Conservation (phyloP, 2,888 invertebrate genomes). For the Kuschelorhynchus macadamiae region DNA sequence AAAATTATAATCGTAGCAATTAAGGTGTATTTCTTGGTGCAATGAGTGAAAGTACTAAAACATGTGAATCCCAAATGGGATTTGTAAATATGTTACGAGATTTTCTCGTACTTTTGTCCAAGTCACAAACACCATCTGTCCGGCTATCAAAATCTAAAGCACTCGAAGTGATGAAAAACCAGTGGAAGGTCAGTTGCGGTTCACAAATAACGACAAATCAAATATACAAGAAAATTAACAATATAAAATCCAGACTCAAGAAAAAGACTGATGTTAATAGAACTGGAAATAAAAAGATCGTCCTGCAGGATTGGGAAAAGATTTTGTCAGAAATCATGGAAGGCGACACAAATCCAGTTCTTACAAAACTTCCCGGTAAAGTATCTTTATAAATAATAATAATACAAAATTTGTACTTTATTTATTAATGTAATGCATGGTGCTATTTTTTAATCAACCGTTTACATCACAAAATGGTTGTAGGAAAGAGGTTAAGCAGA, state of each 20-base stretch:
- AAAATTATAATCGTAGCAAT: too few species aligned
- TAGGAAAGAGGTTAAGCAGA: too few species aligned
- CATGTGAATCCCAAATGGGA: neutral
- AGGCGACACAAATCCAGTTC: conserved; percentile 37
- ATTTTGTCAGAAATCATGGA: conserved; percentile 34
- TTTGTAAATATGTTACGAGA: conserved; percentile 1
- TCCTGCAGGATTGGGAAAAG: conserved; percentile 40
- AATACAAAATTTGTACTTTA: neutral
- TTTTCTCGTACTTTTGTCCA: neutral
- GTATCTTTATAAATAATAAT: neutral
- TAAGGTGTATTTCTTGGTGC: neutral
- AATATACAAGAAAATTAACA: conserved; percentile 44
- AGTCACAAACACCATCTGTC: too few species aligned
- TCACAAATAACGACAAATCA: conserved; percentile 41
- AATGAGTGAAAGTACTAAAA: conserved; percentile 1
- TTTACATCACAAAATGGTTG: too few species aligned
- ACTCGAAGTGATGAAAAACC: conserved; percentile 30
- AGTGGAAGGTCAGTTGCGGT: conserved; percentile 40
- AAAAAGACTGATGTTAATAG: conserved; percentile 42
- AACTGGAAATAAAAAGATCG: conserved; percentile 44
- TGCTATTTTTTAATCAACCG: neutral
- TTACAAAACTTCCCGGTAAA: conserved; percentile 37
- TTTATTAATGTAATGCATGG: neutral
- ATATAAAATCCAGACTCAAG: conserved; percentile 43
- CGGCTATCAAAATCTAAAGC: conserved; percentile 25